These are phyloP conservation scores for Semnopithecus entellus DNA, from an alignment of 2,113 vertebrate genomes.

Conservation along the genomic window DNA sequence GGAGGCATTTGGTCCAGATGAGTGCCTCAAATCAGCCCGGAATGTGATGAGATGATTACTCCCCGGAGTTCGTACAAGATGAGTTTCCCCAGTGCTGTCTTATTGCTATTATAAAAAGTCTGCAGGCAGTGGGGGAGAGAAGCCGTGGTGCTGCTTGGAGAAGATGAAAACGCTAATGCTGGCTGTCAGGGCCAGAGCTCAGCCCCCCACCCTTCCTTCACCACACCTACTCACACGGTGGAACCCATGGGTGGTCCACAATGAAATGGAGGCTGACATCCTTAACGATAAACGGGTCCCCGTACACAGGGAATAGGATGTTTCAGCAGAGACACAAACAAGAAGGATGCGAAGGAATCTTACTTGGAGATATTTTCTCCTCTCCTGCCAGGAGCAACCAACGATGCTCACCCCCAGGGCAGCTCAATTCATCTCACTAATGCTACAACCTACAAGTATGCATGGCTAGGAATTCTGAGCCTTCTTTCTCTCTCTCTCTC, in stretches of 20 bases:
- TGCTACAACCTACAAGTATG: too few relatives aligned
- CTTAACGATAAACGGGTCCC: slow-evolving; percentile 64
- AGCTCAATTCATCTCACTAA: slow-evolving; percentile 56
- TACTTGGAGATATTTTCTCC: slow-evolving; percentile 52
- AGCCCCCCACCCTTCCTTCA: slow-evolving; percentile 31
- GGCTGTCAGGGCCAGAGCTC: slow-evolving; percentile 31
- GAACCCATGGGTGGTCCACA: not conserved
- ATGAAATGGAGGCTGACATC: slow-evolving; percentile 35
- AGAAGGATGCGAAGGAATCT: not conserved
- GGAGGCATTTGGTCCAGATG: slow-evolving; percentile 81
- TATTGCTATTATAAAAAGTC: slow-evolving; percentile 79
- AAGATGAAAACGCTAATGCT: slow-evolving; percentile 51
- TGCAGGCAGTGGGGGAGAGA: slow-evolving; percentile 66
- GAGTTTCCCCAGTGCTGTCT: slow-evolving; percentile 77
- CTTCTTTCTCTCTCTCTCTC: not conserved
- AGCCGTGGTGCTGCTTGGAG: slow-evolving; percentile 61
- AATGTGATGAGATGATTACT: slow-evolving; percentile 82
- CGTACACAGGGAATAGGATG: not conserved
- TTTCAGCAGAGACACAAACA: not conserved
- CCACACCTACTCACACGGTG: not conserved
- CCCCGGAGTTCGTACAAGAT: slow-evolving; percentile 78
- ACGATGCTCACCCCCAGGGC: slow-evolving; percentile 36
- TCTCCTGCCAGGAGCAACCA: slow-evolving; percentile 66
- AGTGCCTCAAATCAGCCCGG: slow-evolving; percentile 82
- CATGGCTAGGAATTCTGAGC: not conserved